Percentiles rank a stretch among this genome's conserved stretches.
Conservation (phyloP, 2,113 vertebrate genomes). For the Emydocephalus ijimae region DNA sequence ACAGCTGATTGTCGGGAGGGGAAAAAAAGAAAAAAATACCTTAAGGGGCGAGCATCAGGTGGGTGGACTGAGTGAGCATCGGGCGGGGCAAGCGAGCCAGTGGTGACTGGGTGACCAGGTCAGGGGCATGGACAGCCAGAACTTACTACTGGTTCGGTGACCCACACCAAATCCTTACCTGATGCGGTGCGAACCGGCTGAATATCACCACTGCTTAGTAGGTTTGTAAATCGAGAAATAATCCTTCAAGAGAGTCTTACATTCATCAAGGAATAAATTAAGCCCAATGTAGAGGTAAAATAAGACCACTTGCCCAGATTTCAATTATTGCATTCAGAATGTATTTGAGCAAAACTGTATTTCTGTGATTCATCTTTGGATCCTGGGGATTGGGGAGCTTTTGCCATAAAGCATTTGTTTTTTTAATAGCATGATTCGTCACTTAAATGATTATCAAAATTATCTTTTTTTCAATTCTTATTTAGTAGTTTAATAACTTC, state of each 20-base stretch:
- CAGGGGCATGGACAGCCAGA: too few relatives aligned
- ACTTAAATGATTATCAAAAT: neutral
- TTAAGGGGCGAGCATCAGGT: too few relatives aligned
- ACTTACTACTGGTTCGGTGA: too few relatives aligned
- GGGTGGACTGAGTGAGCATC: too few relatives aligned
- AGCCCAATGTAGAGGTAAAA: neutral
- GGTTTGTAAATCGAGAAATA: neutral
- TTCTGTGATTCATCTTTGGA: neutral
- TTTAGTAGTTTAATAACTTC: neutral
- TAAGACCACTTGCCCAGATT: fast-evolving
- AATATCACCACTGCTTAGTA: too few relatives aligned
- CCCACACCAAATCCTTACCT: too few relatives aligned
- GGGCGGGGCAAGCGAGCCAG: too few relatives aligned
- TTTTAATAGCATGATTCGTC: neutral
- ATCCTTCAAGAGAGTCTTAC: neutral
- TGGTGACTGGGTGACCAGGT: too few relatives aligned
- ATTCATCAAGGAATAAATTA: neutral
- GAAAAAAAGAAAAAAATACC: too few relatives aligned
- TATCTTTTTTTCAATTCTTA: neutral
- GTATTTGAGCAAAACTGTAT: neutral
- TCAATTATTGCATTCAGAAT: neutral
- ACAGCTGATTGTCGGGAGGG: too few relatives aligned
- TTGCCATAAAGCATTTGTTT: neutral
- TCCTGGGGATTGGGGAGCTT: neutral
- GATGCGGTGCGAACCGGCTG: too few relatives aligned